A percentile compares a stretch with the other conserved stretches of the same genome.
phyloP scores from a whole-genome alignment of 2,888 invertebrate species.

The Hypomecis punctinalis region DNA sequence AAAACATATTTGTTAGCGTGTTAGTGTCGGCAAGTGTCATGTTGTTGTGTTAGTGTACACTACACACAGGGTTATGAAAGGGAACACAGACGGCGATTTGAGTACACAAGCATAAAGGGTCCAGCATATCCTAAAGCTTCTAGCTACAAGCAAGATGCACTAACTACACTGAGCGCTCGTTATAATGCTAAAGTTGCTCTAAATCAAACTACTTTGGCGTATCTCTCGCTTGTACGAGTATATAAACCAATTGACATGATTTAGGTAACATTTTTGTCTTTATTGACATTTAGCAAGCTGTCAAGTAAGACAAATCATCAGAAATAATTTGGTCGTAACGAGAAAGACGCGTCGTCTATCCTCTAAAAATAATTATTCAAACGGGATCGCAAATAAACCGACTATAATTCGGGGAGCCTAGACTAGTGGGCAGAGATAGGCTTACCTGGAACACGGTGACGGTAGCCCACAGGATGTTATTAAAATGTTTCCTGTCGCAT shows the following conservation, averaged over 20 bases:
- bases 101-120: constrained; percentile 81
- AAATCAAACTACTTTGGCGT: constrained; percentile 60
- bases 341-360: constrained; percentile 74
- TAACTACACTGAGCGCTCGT: constrained; percentile 76
- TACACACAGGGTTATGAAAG: constrained; percentile 70
- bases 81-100: constrained; percentile 79
- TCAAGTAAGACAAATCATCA: constrained; percentile 58
- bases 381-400: constrained; percentile 81
- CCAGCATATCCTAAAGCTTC: constrained; percentile 67
- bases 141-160: constrained; percentile 77
- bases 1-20: constrained; percentile 68
- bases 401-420: constrained; percentile 62
- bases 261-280: constrained; percentile 50
- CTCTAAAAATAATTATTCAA: constrained; percentile 65
- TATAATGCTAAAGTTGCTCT: constrained; percentile 63
- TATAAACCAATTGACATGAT: constrained; percentile 28
- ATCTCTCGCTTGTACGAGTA: constrained; percentile 66
- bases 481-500: constrained; percentile 99
- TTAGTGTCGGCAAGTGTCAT: constrained; percentile 76
- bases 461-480: constrained; percentile 98
- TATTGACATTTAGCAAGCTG: constrained; percentile 51
- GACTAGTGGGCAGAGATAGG: constrained; percentile 70
- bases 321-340: constrained; percentile 55
- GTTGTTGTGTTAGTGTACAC: constrained; percentile 75
- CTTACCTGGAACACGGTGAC: constrained; percentile 99